Conservation (phyloP, 37 sponge, comb jelly and placozoan genomes). For the Theonella swinhoei region DNA sequence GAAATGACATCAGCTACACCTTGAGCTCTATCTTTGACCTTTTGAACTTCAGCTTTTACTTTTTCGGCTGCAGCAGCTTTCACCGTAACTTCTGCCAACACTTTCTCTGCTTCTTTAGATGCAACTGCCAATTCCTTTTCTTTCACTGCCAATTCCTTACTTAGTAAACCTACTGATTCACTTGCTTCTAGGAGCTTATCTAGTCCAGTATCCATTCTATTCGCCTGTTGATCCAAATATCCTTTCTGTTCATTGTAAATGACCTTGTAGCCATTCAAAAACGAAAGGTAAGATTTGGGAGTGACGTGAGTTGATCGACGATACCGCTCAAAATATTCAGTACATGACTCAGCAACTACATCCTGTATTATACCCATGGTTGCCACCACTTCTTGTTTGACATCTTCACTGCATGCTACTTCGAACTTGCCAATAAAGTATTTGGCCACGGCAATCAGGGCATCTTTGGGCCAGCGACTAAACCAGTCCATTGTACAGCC, state of each 20-base stretch:
- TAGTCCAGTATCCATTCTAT: constrained; percentile 95
- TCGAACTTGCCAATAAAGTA: constrained; percentile 90
- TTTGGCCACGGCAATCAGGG: constrained; percentile 96
- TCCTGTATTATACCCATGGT: constrained; percentile 98
- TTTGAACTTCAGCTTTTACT: constrained; percentile 97
- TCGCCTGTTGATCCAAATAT: constrained; percentile 79
- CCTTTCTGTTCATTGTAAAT: constrained; percentile 89
- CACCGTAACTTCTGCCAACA: constrained; percentile 93
- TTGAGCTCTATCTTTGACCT: constrained; percentile 98
- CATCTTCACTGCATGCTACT: constrained; percentile 80
- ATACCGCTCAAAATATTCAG: constrained; percentile 93
- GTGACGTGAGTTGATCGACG: constrained; percentile 98
- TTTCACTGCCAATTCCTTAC: constrained; percentile 91
- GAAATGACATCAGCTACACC: constrained; percentile 93
- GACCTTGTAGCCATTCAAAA: constrained; percentile 90
- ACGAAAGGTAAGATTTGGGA: constrained; percentile 98
- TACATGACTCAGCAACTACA: constrained; percentile 96
- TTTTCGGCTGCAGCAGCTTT: constrained; percentile 98
- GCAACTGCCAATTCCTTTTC: constrained; percentile 97
- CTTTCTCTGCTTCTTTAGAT: constrained; percentile 88
- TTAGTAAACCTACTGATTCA: constrained; percentile 83
- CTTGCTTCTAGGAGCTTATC: constrained; percentile 96
- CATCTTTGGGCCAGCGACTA: constrained; percentile 99
- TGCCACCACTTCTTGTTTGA: constrained; percentile 88
- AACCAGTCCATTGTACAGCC: constrained; percentile 99